Conservation (phyloP, 2,113 vertebrate species). For the Sinocyclocheilus rhinocerous region DNA sequence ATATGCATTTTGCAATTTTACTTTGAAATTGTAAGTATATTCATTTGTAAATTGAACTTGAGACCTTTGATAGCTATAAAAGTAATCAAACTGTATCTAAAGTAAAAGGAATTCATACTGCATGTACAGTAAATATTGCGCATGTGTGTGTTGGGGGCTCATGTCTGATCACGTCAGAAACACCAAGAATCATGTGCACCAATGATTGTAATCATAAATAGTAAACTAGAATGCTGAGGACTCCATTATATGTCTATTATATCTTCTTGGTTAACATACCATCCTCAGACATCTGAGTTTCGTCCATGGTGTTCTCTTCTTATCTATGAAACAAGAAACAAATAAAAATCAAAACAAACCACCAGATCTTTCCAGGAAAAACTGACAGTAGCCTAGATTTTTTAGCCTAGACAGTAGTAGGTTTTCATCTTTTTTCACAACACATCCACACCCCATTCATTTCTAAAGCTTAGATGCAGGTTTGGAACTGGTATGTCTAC, state of each 20-base stretch:
- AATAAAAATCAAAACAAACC: not conserved
- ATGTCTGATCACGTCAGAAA: not conserved
- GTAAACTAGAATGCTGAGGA: not conserved
- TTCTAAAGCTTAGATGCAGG: not conserved
- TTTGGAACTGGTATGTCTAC: not conserved
- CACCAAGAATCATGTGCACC: not conserved
- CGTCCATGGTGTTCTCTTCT: not conserved
- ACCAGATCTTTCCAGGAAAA: not conserved
- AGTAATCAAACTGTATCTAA: no score
- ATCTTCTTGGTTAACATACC: conserved; percentile 11
- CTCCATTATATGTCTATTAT: not conserved
- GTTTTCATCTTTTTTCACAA: not conserved
- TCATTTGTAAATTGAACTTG: no score
- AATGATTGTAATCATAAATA: not conserved
- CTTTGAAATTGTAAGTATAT: no score
- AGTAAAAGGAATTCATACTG: no score
- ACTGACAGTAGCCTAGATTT: no score
- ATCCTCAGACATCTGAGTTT: not conserved
- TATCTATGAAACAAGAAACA: conserved; percentile 3
- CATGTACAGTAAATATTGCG: no score
- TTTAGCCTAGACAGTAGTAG: no score
- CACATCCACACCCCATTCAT: not conserved
- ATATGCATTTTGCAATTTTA: no score
- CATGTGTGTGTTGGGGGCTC: not conserved
- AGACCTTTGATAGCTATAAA: no score